These are phyloP conservation scores for Parotocinclus haroldoi DNA, from an alignment of 2,797 vertebrate species.

Conservation along the genomic window DNA sequence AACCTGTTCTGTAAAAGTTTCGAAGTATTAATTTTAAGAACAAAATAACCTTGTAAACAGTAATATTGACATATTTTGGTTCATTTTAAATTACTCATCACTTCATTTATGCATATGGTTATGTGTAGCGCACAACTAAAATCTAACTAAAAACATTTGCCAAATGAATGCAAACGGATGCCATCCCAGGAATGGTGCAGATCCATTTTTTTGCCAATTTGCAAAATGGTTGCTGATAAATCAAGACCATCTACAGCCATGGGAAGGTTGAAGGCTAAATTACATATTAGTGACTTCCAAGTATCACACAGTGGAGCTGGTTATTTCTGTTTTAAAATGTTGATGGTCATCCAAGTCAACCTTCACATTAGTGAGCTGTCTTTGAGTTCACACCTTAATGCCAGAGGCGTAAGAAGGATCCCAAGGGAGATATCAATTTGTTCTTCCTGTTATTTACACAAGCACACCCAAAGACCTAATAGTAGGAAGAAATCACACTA, in stretches of 20 bases:
- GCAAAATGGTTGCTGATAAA: slow-evolving; percentile 18
- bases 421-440: neutral
- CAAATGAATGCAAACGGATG: neutral
- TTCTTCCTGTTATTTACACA: slow-evolving; percentile 2
- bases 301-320: slow-evolving; percentile 1
- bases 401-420: neutral
- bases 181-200: neutral
- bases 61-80: too few species aligned
- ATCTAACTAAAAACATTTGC: too few species aligned
- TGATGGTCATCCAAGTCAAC: slow-evolving; percentile 18
- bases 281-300: slow-evolving; percentile 10
- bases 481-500: slow-evolving; percentile 3
- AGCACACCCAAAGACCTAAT: neutral
- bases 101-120: too few species aligned
- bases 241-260: slow-evolving; percentile 5
- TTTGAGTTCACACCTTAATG: slow-evolving; percentile 4
- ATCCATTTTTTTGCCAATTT: slow-evolving; percentile 13
- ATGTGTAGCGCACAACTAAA: too few species aligned
- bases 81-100: too few species aligned
- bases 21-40: too few species aligned
- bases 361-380: slow-evolving; percentile 7
- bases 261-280: slow-evolving; percentile 14
- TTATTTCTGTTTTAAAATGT: slow-evolving; percentile 18
- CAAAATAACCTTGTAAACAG: too few species aligned
- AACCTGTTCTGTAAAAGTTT: too few species aligned